Evolutionary conservation across 2,797 vertebrate species (phyloP).

Genomic region (Cyprinella venusta): DNA sequence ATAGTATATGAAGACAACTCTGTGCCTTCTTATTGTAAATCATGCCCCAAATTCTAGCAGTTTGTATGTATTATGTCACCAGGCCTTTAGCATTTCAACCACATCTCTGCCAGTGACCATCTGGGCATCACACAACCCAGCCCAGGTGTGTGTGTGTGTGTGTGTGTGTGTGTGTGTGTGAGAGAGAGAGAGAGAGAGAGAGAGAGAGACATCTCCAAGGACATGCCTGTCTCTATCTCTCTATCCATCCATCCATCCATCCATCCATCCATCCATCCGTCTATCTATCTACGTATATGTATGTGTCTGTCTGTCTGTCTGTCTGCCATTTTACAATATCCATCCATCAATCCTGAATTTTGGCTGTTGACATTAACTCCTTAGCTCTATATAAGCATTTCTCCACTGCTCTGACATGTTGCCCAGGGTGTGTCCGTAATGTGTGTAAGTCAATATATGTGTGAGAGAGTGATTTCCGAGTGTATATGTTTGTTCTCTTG

Average conservation of each 20-base stretch:
- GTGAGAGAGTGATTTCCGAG: conserved; percentile 8
- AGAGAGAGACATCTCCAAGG: no score
- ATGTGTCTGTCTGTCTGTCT: no score
- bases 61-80: conserved; percentile 27
- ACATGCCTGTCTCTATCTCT: background rate
- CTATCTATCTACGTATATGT: background rate
- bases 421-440: conserved; percentile 9
- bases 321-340: background rate
- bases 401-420: background rate
- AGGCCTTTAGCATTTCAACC: conserved; percentile 66
- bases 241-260: conserved; percentile 23
- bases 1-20: conserved; percentile 34
- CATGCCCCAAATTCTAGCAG: conserved; percentile 54
- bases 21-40: conserved; percentile 37
- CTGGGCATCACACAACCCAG: conserved; percentile 67
- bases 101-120: conserved; percentile 71
- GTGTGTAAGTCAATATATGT: conserved; percentile 16
- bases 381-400: conserved; percentile 1
- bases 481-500: conserved; percentile 65
- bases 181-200: background rate
- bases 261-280: background rate
- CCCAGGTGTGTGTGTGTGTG: conserved; percentile 64
- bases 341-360: background rate
- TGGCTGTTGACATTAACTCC: background rate
- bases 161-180: conserved; percentile 4